A percentile compares a stretch with the other conserved stretches of the same genome.
Conservation (phyloP, 2,113 vertebrate genomes). For the Festucalex cinctus region DNA sequence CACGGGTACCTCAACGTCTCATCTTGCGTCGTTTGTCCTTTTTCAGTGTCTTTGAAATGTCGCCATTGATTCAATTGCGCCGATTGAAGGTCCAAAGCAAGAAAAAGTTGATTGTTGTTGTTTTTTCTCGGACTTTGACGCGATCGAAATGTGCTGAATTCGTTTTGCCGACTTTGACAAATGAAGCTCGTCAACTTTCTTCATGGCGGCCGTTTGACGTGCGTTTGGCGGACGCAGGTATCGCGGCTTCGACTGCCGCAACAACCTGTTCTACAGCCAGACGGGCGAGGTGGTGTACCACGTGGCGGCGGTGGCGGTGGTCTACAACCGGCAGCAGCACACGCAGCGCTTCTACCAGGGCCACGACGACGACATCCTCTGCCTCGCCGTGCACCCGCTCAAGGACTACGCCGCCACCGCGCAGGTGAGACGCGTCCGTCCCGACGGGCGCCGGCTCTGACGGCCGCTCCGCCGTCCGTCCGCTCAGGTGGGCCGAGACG, state of each 20-base stretch:
- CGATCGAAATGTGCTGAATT: no score
- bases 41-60: no score
- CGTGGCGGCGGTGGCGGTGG: slow-evolving; percentile 86
- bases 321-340: slow-evolving; percentile 89
- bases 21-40: no score
- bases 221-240: slow-evolving; percentile 79
- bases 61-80: no score
- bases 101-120: no score
- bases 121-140: no score
- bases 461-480: slow-evolving; percentile 11
- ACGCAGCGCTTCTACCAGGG: slow-evolving; percentile 91
- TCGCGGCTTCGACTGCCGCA: slow-evolving; percentile 92
- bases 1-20: no score
- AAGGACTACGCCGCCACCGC: slow-evolving; percentile 92
- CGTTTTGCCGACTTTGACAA: no score
- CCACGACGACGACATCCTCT: slow-evolving; percentile 92
- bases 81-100: no score
- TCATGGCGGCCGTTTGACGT: no score
- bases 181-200: no score
- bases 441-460: slow-evolving; percentile 13
- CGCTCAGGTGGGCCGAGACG: slow-evolving; percentile 88
- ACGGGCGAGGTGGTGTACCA: slow-evolving; percentile 91
- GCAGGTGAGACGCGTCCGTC: slow-evolving; percentile 76
- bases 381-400: slow-evolving; percentile 86
- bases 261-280: slow-evolving; percentile 95